A percentile compares a stretch with the other conserved stretches of the same genome.
Evolutionary conservation across 2,113 vertebrate genomes (phyloP).

Genomic region (Datnioides undecimradiatus): DNA sequence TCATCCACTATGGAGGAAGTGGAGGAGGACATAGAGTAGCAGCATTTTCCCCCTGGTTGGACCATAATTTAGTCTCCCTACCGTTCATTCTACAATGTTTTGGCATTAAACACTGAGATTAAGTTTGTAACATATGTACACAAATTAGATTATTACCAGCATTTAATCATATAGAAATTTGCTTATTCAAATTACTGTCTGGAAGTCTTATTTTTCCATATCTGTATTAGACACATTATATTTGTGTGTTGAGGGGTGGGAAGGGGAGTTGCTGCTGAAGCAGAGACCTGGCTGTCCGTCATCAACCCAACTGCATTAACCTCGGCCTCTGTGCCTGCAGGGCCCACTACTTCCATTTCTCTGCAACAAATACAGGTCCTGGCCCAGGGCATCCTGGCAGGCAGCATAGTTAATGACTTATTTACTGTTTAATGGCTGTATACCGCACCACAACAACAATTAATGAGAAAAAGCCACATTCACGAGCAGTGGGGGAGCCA

Average conservation of each 20-base stretch:
- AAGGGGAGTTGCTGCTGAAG: slow-evolving; percentile 36
- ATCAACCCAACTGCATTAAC: slow-evolving; percentile 82
- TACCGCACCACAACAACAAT: slow-evolving; percentile 82
- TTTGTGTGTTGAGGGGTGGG: slow-evolving; percentile 14
- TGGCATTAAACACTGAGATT: neutral
- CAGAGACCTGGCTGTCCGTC: slow-evolving; percentile 67
- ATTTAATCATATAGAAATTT: slow-evolving; percentile 21
- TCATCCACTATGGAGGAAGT: neutral
- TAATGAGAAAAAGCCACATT: slow-evolving; percentile 81
- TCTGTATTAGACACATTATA: slow-evolving; percentile 54
- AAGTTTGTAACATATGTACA: neutral
- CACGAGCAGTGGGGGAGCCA: slow-evolving; percentile 70
- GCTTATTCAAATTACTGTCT: slow-evolving; percentile 22
- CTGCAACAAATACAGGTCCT: slow-evolving; percentile 82
- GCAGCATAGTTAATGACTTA: slow-evolving; percentile 84
- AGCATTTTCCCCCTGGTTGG: too few species aligned
- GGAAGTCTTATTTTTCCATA: slow-evolving; percentile 40
- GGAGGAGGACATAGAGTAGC: neutral
- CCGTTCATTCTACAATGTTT: neutral
- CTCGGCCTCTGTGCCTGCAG: slow-evolving; percentile 78
- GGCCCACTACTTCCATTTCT: slow-evolving; percentile 81
- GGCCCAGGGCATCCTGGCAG: slow-evolving; percentile 75
- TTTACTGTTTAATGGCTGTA: slow-evolving; percentile 85
- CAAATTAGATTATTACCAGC: slow-evolving; percentile 13
- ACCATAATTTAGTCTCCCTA: too few species aligned